These are phyloP conservation scores for Mustela lutreola DNA, from an alignment of 2,113 vertebrate species.

Conservation along the genomic window DNA sequence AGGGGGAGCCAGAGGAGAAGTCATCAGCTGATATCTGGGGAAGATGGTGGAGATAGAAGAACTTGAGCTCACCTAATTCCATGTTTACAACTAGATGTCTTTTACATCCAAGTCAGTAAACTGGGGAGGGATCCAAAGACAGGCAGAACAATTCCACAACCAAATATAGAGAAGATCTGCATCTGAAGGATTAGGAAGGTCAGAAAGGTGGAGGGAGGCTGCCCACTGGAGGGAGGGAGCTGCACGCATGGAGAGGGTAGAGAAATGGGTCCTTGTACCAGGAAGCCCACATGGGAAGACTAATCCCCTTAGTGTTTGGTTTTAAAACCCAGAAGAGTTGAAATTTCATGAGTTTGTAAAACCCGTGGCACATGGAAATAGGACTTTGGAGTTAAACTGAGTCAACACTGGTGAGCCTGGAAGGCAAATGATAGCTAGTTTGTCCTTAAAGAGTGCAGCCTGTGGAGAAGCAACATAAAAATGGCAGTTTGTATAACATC, in stretches of 20 bases:
- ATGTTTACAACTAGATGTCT: not conserved
- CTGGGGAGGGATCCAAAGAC: not conserved
- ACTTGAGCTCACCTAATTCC: not conserved
- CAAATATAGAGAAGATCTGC: not conserved
- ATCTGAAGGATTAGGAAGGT: not conserved
- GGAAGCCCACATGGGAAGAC: not conserved
- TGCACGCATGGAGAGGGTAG: not conserved
- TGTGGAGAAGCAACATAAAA: not conserved
- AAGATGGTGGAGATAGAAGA: not conserved
- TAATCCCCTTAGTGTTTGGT: not conserved
- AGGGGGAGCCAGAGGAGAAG: not conserved
- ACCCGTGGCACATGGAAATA: not conserved
- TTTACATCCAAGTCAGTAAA: not conserved
- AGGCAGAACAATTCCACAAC: not conserved
- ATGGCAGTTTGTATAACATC: not conserved
- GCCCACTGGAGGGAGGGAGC: too few species aligned
- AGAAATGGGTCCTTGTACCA: not conserved
- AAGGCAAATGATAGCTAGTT: not conserved
- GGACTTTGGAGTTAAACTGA: not conserved
- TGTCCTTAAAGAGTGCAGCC: not conserved
- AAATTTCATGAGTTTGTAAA: not conserved
- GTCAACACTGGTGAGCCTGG: not conserved
- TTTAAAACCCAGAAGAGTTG: not conserved
- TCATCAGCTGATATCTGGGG: not conserved
- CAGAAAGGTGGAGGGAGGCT: not conserved